Base-by-base conservation (phyloP, 2,888 invertebrate species). In the Oxytorus armatus region DNA sequence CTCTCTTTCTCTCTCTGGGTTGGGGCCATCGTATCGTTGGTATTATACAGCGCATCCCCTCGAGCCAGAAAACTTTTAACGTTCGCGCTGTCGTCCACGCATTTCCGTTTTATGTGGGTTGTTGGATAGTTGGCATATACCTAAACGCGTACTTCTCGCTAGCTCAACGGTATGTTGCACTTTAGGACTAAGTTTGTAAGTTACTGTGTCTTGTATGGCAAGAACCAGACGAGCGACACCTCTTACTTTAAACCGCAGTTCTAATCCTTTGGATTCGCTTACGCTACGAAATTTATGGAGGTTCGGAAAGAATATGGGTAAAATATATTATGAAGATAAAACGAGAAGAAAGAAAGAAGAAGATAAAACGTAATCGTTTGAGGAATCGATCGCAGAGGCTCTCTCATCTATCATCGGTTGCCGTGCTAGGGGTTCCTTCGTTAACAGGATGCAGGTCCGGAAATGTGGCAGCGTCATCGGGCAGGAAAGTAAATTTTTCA, bases 51-150 rank as follows among this genome's bases (percentile, higher is more conserved):
- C 36, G 69, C 66, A 75, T 44, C 55, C 74, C 57, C 69, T 70
- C 70, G 70, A 76, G 76, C 72, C 42, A 25, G 55, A 11, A 77
- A 80, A 80, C 73, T 80, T 80, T 63, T 69, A 61, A 25, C 77
- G 39, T 77, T 66, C 57, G 68, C 49, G 63, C 68, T 68, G 18
- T 18, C 21, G 21, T 47, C 57, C 42, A 68, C 77, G 77, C 73
- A 69, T 73, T 73, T 80, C 55, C 63, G 77, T 55, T 77, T 68
- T 55, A 73, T 69, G 73, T 36, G 18, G 21, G 59, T 25, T 72
- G 51, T 61, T 33, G 33, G 36, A 36, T n/a, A 33, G 3, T n/a
- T 14, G 47, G 33, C 25, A 21, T 47, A 63, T 39, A 76, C 21
- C 25, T 36, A 44, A 63, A 47, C 36, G 16, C 23, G 44, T 55